These are phyloP conservation scores for Apotomis turbidana DNA, from an alignment of 2,888 invertebrate species.

Conservation along the genomic window DNA sequence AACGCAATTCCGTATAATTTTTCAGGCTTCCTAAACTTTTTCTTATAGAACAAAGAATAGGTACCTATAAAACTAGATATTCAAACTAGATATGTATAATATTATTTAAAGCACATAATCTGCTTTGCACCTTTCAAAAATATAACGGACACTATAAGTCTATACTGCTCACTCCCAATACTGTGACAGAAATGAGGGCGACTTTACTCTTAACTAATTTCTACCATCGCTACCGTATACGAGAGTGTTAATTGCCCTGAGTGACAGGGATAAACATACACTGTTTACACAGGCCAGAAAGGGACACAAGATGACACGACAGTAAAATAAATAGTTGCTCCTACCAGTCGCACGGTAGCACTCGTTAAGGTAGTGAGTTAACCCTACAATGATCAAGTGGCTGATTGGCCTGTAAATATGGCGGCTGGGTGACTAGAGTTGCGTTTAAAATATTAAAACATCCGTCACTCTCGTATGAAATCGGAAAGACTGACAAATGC, in stretches of 20 bases:
- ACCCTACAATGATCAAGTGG: conserved; percentile 41
- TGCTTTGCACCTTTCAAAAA: not conserved
- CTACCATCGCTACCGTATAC: conserved; percentile 48
- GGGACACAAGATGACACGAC: conserved; percentile 37
- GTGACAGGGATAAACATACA: conserved; percentile 36
- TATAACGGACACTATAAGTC: not conserved
- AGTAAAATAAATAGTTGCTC: conserved; percentile 43
- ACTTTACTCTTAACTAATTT: conserved; percentile 48
- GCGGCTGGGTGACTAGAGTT: conserved; percentile 5
- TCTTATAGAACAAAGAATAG: too few species aligned
- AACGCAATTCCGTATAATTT: too few species aligned
- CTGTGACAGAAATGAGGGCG: conserved; percentile 41
- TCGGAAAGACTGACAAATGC: conserved; percentile 20
- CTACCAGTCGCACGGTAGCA: conserved; percentile 41
- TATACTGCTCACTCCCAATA: conserved; percentile 13
- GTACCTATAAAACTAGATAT: too few species aligned
- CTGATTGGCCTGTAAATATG: conserved; percentile 25
- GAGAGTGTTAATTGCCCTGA: conserved; percentile 45
- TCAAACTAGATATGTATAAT: too few species aligned
- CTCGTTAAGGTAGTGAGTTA: conserved; percentile 42
- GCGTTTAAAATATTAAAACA: not conserved
- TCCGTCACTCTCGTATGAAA: conserved; percentile 1
- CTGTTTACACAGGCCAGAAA: conserved; percentile 5
- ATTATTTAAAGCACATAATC: too few species aligned
- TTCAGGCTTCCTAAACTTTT: too few species aligned